Base-by-base conservation (phyloP, 2,797 vertebrate species). In the Cyprinella venusta region DNA sequence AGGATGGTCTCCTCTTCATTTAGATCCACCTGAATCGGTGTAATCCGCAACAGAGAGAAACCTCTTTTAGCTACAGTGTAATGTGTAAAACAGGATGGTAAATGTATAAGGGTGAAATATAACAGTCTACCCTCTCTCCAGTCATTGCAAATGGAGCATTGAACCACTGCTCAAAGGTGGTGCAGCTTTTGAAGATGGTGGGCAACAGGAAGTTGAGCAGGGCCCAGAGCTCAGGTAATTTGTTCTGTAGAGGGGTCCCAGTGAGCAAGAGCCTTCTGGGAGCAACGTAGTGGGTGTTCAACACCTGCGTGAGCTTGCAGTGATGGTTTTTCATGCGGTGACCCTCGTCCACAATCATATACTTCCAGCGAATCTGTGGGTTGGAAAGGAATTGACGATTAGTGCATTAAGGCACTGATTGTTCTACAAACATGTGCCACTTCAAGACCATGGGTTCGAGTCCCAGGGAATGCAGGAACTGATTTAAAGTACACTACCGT, bases 251-350 rank as follows among this genome's bases (percentile, higher is more conserved):
- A 0, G 98, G 98, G 0, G 98, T 99, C 45, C 98, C 98, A 0
- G 98, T 99, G 87, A 99, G 90, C 79, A 99, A 93, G 48, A 99
- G 96, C 72, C 98, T 92, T n/a, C 98, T 94, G 1, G 98, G 98
- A 33, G 98, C 98, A 79, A 99, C 95, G 1, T 99, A 99, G 89
- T 99, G 98, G 0, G 98, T 99, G 90, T 99, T 99, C 84, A 99
- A 90, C 89, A 99, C 98, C 89, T 99, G 98, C 50, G 98, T 99
- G 89, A 99, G 94, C 86, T 98, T 99, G 94, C 98, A 99, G 89
- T 99, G 98, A 88, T 99, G 98, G 90, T 99, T 99, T 93, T 99
- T 99, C 98, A 99, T 99, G 5, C 97, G 95, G 91, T 99, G 97
- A 38, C 98, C 98, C 91, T 99, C 98, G 5, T 99, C 98, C 83